Evolutionary conservation across 92 coral and sea anemone species (phyloP), one percentile per base, ranked within the genome.

Genomic region (Palythoa grandis): DNA sequence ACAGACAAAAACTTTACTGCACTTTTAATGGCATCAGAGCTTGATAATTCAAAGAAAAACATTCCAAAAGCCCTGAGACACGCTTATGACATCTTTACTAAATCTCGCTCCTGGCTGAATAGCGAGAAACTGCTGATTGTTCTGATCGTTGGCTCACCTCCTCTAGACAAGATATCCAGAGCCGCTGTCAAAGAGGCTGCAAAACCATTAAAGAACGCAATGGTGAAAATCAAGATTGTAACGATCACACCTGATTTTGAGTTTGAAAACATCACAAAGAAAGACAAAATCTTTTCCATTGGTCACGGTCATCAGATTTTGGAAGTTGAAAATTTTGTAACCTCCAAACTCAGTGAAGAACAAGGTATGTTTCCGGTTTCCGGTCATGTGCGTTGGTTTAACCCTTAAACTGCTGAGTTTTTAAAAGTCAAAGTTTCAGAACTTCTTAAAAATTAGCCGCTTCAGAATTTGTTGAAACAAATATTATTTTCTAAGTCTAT

Each of bases 121-220:
- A 71, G 19, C 52, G 76, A 71, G 20, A 71, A 71, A 37, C 52
- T 71, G 76, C 76, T 71, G 53, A 17, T 71, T 37, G 11, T 71
- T 71, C 76, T 71, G 23, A 37, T 71, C 52, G 76, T 71, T 38
- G 76, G 76, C 76, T 71, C 76, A 39, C 11, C 38, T 71, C 11
- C 53, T 5, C 15, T 50, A 29, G 76, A 71, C 76, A n/a, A 71
- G 20, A 38, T 29, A 38, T 37, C 76, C 15, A 71, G 35, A 39
- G 40, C 52, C 1, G 76, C 76, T 11, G 43, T 71, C 50, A 37
- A 71, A 71, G 53, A 39, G 11, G 76, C 52, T 4, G 76, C 76
- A 29, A 71, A 71, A 16, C 20, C 52, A 39, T 35, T 71, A 15
- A 29, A 71, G 19, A 20, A 71, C 43, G 52, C 52, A 37, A 39